A percentile compares a stretch with the other conserved stretches of the same genome.
phyloP scores from a whole-genome alignment of 2,113 vertebrate genomes.

The Numenius arquata region DNA sequence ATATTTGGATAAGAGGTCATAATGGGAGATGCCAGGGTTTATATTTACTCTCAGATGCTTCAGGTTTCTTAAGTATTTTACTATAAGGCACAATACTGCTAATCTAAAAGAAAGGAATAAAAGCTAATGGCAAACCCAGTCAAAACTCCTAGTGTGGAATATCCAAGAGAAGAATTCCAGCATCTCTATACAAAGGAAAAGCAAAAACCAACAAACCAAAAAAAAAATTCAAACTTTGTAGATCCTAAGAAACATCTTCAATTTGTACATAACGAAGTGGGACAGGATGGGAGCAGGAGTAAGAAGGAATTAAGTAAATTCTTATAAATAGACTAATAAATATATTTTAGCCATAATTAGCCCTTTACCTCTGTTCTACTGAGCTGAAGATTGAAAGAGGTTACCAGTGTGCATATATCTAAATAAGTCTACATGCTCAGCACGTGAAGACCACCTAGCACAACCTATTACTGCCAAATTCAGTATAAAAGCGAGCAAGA shows the following conservation, averaged over 20 bases:
- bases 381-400: conserved; percentile 58
- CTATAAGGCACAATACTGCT: conserved; percentile 66
- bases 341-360: conserved; percentile 54
- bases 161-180: conserved; percentile 7
- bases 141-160: neutral
- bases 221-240: neutral
- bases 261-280: neutral
- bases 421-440: conserved; percentile 50
- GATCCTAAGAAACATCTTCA: neutral
- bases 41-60: conserved; percentile 49
- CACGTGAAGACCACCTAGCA: conserved; percentile 40
- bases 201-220: neutral
- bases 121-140: neutral
- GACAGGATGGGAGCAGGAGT: neutral
- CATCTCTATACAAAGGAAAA: neutral
- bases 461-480: conserved; percentile 36
- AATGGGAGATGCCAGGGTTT: conserved; percentile 45
- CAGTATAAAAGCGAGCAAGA: conserved; percentile 19
- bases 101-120: conserved; percentile 48
- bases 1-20: conserved; percentile 53
- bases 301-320: conserved; percentile 9
- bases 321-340: conserved; percentile 69
- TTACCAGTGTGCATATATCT: conserved; percentile 59
- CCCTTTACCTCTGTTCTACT: conserved; percentile 65
- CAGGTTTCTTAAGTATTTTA: conserved; percentile 25